Evolutionary conservation across 2,113 vertebrate genomes (phyloP).

Genomic region (Toxotes chatareus): DNA sequence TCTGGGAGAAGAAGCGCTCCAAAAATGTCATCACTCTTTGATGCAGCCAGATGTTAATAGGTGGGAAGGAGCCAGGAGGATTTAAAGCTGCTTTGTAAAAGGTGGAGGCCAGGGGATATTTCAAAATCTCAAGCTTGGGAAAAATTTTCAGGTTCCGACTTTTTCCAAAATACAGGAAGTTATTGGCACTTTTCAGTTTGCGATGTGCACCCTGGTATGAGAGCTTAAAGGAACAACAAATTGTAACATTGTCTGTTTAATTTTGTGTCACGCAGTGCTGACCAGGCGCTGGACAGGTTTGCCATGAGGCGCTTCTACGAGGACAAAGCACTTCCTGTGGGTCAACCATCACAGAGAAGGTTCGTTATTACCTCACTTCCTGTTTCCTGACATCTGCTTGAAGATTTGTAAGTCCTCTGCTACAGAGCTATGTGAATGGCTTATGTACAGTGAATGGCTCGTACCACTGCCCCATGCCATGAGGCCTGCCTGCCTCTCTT

Average conservation of each 20-base stretch:
- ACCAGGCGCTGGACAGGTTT: constrained; percentile 96
- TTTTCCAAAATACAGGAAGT: constrained; percentile 11
- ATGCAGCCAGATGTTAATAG: constrained; percentile 68
- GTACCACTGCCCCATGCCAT: too few relatives aligned
- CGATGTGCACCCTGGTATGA: neutral
- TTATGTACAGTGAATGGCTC: too few relatives aligned
- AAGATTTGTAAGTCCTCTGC: neutral
- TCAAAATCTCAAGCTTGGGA: constrained; percentile 6
- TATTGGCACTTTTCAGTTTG: neutral
- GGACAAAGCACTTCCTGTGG: constrained; percentile 94
- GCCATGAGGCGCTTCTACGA: constrained; percentile 98
- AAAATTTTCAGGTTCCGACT: neutral
- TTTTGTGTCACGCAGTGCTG: constrained; percentile 83
- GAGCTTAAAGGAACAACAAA: neutral
- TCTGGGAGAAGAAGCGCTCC: constrained; percentile 8
- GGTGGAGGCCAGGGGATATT: constrained; percentile 14
- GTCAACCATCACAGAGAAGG: constrained; percentile 96
- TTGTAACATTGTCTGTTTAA: neutral
- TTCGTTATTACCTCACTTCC: constrained; percentile 76
- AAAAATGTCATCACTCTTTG: constrained; percentile 55
- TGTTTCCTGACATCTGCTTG: constrained; percentile 16
- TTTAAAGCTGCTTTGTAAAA: constrained; percentile 40
- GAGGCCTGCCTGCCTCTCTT: too few relatives aligned
- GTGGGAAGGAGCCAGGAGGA: constrained; percentile 32
- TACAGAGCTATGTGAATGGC: too few relatives aligned